Conservation (phyloP, 2,888 invertebrate genomes). For the Acanthosepion esculentum region DNA sequence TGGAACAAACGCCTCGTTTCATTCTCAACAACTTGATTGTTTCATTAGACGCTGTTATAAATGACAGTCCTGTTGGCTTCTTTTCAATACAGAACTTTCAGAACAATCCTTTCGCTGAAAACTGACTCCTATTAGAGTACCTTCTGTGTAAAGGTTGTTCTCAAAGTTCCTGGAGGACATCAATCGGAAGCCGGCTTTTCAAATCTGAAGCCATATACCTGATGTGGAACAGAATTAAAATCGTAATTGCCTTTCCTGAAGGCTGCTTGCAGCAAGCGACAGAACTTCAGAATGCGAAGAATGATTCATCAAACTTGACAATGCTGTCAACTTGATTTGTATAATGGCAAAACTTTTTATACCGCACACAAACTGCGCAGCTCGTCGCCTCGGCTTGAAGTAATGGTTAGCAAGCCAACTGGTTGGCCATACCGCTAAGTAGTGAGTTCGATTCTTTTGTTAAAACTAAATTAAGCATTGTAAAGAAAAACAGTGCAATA, state of each 20-base stretch:
- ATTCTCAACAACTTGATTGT: not conserved
- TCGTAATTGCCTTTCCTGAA: not conserved
- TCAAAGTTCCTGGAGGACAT: not conserved
- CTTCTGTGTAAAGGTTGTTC: too few relatives aligned
- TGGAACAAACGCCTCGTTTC: not conserved
- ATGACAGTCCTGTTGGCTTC: not conserved
- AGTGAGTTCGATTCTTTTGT: too few relatives aligned
- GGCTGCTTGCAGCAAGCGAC: not conserved
- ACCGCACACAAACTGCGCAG: not conserved
- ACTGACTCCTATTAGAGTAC: not conserved
- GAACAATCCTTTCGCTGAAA: not conserved
- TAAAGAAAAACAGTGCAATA: too few relatives aligned
- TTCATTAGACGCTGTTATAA: not conserved
- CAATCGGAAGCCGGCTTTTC: not conserved
- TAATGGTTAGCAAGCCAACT: too few relatives aligned
- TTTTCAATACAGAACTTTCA: not conserved
- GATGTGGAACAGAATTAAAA: not conserved
- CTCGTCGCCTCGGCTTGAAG: too few relatives aligned
- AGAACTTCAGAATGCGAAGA: not conserved
- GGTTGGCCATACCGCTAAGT: too few relatives aligned
- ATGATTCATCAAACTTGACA: not conserved
- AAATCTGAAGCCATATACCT: not conserved
- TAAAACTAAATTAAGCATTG: too few relatives aligned
- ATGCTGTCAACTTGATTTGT: not conserved
- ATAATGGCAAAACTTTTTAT: not conserved